Base-by-base conservation (phyloP, 2,797 vertebrate genomes). In the Neoniphon sammara region DNA sequence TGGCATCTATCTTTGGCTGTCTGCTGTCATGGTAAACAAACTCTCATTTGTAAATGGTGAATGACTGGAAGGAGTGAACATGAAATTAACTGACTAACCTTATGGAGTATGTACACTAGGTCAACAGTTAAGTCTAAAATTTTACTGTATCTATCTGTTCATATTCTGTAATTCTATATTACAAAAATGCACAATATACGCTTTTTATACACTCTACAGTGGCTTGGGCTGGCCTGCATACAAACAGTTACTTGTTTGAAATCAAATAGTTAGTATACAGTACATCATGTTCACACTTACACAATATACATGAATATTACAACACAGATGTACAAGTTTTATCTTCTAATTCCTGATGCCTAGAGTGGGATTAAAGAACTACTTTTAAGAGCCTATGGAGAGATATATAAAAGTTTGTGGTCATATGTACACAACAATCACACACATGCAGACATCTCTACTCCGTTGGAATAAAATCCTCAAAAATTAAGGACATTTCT, bases 31-130 rank as follows among this genome's bases (percentile, higher is more conserved):
- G 49, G 81, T 87, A 90, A 91, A 88, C 84, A 85, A 53, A 84
- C 83, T 88, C 86, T 89, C 86, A 87, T 80, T 68, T 84, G 89
- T 92, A 87, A 91, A 91, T 86, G 50, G 21, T 67, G 21, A 46
- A 53, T 88, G 88, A 91, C 88, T 87, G 90, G 89, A 92, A 91
- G 88, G 21, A 80, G 23, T 75, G 34, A 84, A 66, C 31, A 75
- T 77, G 5, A 49, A 27, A 47, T 34, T 0, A 30, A 57, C 10
- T 2, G 47, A n/a, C 7, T 50, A 31, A n/a, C 63, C 62, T 17
- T 21, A 47, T 30, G 5, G 5, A 59, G 42, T 27, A n/a, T 78
- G 12, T 70, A 80, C 64, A 80, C 3, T 49, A 15, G 15, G 67
- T 65, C 7, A 49, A 31, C 5, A 44, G 4, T 8, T 34, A 15